Evolutionary conservation across 2,888 invertebrate genomes (phyloP).

Genomic region (Leucophora obtusa): DNA sequence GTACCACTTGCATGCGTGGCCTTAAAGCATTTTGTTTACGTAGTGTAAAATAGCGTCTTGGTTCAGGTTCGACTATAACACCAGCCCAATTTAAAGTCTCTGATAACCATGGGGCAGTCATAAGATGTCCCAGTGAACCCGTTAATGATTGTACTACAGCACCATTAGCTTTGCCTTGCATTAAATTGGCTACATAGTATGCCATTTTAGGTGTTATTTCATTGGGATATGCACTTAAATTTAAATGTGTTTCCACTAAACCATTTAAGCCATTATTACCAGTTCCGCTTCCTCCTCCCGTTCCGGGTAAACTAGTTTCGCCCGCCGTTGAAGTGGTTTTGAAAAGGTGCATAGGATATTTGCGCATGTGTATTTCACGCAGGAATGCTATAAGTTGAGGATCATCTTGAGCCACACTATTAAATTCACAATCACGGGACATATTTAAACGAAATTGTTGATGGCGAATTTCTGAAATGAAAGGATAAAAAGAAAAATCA

Average conservation of each 20-base stretch:
- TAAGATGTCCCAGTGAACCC: conserved; percentile 81
- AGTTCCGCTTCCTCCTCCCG: conserved; percentile 7
- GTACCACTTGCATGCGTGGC: conserved; percentile 83
- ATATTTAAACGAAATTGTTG: conserved; percentile 89
- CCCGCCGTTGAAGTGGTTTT: conserved; percentile 65
- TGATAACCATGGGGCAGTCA: conserved; percentile 86
- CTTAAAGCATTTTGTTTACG: conserved; percentile 81
- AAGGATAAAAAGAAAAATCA: background rate
- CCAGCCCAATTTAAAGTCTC: conserved; percentile 86
- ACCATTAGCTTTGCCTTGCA: conserved; percentile 81
- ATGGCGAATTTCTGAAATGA: conserved; percentile 82
- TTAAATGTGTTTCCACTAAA: conserved; percentile 65
- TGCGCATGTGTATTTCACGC: conserved; percentile 84
- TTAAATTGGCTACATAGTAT: conserved; percentile 75
- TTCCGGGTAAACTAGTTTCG: conserved; percentile 13
- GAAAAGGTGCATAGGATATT: conserved; percentile 76
- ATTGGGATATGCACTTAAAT: conserved; percentile 72
- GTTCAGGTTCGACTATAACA: conserved; percentile 87
- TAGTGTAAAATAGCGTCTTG: conserved; percentile 86
- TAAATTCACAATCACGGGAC: conserved; percentile 87
- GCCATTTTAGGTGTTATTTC: conserved; percentile 76
- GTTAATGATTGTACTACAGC: conserved; percentile 85
- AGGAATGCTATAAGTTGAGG: conserved; percentile 87
- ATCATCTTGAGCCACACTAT: conserved; percentile 86
- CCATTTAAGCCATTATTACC: conserved; percentile 21